A percentile compares a stretch with the other conserved stretches of the same genome.
phyloP scores from a whole-genome alignment of 2,888 invertebrate species.

The Cyaniris semiargus region DNA sequence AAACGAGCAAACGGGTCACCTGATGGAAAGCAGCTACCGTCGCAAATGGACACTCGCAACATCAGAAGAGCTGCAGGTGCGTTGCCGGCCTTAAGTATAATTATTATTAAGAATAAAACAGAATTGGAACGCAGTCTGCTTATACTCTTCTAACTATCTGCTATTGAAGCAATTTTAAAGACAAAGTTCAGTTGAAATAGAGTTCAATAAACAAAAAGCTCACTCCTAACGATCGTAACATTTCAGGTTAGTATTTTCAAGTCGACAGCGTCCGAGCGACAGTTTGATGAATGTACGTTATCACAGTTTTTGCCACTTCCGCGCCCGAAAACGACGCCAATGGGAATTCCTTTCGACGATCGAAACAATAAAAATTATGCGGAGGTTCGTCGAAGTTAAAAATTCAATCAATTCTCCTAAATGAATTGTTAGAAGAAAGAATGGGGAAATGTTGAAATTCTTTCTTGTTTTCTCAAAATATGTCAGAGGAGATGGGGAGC shows the following conservation, averaged over 20 bases:
- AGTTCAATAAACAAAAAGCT: background rate
- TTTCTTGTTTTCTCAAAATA: background rate
- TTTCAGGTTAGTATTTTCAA: background rate
- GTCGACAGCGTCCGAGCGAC: background rate
- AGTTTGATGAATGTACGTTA: conserved; percentile 1
- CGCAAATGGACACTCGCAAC: too few relatives aligned
- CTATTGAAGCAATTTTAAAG: background rate
- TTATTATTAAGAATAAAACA: too few relatives aligned
- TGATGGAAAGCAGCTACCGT: too few relatives aligned
- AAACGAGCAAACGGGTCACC: too few relatives aligned
- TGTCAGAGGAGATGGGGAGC: background rate
- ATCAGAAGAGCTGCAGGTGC: too few relatives aligned
- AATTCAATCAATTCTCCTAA: background rate
- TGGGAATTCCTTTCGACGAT: background rate
- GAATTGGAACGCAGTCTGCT: too few relatives aligned
- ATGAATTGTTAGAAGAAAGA: background rate
- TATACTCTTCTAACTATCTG: too few relatives aligned
- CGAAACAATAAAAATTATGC: background rate
- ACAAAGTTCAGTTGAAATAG: background rate
- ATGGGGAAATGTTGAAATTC: background rate
- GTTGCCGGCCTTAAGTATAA: too few relatives aligned
- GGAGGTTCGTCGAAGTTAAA: background rate
- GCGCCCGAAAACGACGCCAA: background rate
- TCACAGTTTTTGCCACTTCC: conserved; percentile 12
- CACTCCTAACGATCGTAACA: background rate